phyloP scores from a whole-genome alignment of 1,140 invertebrate genomes.

The Cryptotermes secundus region DNA sequence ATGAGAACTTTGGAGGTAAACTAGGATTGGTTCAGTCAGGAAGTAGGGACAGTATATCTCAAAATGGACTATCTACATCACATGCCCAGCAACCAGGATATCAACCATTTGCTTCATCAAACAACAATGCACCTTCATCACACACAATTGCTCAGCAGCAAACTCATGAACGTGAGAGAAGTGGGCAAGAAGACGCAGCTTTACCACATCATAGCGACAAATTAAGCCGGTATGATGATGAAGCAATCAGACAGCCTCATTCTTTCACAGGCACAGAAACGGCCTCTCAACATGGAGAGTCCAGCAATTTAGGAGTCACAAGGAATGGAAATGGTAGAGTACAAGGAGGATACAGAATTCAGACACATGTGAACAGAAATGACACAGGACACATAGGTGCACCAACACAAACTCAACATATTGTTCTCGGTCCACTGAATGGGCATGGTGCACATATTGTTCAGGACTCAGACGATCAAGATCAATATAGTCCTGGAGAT shows the following conservation, averaged over 20 bases:
- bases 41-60: not conserved
- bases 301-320: not conserved
- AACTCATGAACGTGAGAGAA: not conserved
- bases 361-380: not conserved
- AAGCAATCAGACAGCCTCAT: not conserved
- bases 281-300: not conserved
- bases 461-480: constrained; percentile 41
- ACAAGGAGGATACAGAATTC: not conserved
- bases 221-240: not conserved
- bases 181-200: not conserved
- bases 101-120: not conserved
- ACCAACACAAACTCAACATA: constrained; percentile 43
- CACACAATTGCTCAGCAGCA: not conserved
- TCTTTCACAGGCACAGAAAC: not conserved
- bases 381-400: not conserved
- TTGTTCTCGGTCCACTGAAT: constrained; percentile 29
- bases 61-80: not conserved
- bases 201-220: not conserved
- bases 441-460: constrained; percentile 43
- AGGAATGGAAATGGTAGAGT: not conserved
- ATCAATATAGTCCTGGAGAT: constrained; percentile 47
- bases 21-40: constrained; percentile 9
- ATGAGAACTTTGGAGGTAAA: not conserved
- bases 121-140: not conserved
- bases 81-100: not conserved